phyloP scores from a whole-genome alignment of 2,113 vertebrate genomes.

The Rhegmatorhina hoffmannsi region DNA sequence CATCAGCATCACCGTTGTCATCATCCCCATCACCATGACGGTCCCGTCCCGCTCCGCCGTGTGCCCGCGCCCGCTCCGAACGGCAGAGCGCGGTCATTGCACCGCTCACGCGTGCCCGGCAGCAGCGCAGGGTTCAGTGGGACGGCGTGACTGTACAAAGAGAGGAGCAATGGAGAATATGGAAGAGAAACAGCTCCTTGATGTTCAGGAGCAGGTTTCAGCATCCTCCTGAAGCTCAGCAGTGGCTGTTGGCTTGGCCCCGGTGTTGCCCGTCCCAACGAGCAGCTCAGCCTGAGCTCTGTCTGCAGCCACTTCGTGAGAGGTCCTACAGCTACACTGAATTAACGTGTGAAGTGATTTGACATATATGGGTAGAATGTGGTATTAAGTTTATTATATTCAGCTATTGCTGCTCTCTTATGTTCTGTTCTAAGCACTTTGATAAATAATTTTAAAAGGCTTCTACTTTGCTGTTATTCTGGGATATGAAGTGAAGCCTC shows the following conservation, averaged over 20 bases:
- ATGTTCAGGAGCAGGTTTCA: not conserved
- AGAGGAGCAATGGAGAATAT: not conserved
- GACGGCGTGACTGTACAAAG: not conserved
- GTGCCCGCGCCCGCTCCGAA: not conserved
- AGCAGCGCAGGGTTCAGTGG: not conserved
- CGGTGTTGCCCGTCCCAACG: not conserved
- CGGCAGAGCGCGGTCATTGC: too few species aligned
- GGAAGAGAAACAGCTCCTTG: not conserved
- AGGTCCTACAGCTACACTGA: not conserved
- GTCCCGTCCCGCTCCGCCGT: not conserved
- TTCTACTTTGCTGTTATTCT: not conserved
- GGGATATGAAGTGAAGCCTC: not conserved
- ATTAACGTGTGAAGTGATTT: not conserved
- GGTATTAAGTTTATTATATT: not conserved
- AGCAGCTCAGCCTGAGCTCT: not conserved
- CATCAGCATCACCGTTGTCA: not conserved
- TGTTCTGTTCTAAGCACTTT: not conserved
- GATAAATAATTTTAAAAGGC: not conserved
- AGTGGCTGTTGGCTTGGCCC: not conserved
- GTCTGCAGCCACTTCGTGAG: not conserved
- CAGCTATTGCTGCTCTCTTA: not conserved
- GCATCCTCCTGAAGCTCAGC: not conserved
- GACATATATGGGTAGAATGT: not conserved
- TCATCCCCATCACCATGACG: accelerated
- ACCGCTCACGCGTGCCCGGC: not conserved